Conservation (phyloP, 2,888 invertebrate species). For the Pachycephus smyrnensis region DNA sequence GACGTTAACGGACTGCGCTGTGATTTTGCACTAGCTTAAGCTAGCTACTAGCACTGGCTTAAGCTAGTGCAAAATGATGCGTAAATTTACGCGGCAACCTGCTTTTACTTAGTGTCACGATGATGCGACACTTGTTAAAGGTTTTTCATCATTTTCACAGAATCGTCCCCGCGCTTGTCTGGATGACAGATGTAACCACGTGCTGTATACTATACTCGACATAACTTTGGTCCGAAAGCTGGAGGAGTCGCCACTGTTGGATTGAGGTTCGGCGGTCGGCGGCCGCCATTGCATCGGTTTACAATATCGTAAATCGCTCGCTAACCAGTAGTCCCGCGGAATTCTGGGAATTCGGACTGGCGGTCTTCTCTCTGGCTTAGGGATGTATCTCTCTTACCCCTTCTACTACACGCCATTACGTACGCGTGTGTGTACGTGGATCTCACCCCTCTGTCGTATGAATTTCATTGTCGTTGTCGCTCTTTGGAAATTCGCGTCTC, state of each 20-base stretch:
- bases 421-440: not conserved
- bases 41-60: no score
- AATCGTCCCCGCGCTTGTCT: not conserved
- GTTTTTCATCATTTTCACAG: not conserved
- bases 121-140: not conserved
- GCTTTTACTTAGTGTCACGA: not conserved
- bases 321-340: slow-evolving; percentile 64
- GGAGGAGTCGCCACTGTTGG: slow-evolving; percentile 58
- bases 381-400: not conserved
- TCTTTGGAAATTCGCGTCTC: not conserved
- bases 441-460: not conserved
- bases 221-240: not conserved
- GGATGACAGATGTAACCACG: not conserved
- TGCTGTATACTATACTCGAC: not conserved
- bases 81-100: no score
- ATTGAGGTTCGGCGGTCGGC: slow-evolving; percentile 59
- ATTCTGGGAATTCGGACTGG: slow-evolving; percentile 57
- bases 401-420: not conserved
- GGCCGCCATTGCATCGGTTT: slow-evolving; percentile 62
- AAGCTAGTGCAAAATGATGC: no score
- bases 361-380: slow-evolving; percentile 28
- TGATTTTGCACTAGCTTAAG: not conserved
- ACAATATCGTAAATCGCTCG: slow-evolving; percentile 66
- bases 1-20: not conserved
- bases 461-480: not conserved